These are phyloP conservation scores for Leptopilina syphax DNA, from an alignment of 2,888 invertebrate species.

Conservation along the genomic window DNA sequence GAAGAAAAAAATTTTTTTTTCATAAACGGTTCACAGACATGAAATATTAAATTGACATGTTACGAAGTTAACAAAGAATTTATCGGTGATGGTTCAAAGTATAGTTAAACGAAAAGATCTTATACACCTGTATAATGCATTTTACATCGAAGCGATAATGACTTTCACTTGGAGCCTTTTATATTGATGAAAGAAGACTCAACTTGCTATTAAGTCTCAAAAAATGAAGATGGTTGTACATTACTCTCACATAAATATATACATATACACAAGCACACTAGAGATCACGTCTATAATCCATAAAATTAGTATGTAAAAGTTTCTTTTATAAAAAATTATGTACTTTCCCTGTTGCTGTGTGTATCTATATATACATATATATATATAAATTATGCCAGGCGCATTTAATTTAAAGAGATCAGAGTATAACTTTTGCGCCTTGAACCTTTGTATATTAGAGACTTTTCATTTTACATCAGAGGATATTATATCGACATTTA, in stretches of 20 bases:
- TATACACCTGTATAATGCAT: conserved; percentile 22
- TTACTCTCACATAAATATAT: no score
- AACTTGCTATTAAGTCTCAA: conserved; percentile 26
- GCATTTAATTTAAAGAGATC: no score
- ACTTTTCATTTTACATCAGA: no score
- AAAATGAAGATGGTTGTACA: conserved; percentile 14
- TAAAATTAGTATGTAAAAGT: conserved; percentile 34
- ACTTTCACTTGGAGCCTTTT: conserved; percentile 57
- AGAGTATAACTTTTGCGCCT: no score
- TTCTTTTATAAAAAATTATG: conserved; percentile 6
- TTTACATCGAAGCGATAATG: conserved; percentile 53
- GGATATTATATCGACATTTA: no score
- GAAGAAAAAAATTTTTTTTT: neutral
- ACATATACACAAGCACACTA: neutral
- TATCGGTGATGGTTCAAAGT: neutral
- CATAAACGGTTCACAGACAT: neutral
- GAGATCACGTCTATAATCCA: conserved; percentile 19
- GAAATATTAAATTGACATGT: neutral
- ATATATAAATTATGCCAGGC: no score
- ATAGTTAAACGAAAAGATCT: neutral
- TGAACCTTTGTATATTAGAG: no score
- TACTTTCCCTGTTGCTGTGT: conserved; percentile 18
- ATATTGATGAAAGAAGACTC: conserved; percentile 47
- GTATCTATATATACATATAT: no score
- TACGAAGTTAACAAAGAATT: neutral